Base-by-base conservation (phyloP, 1,140 invertebrate species). In the Dysdera silvatica region DNA sequence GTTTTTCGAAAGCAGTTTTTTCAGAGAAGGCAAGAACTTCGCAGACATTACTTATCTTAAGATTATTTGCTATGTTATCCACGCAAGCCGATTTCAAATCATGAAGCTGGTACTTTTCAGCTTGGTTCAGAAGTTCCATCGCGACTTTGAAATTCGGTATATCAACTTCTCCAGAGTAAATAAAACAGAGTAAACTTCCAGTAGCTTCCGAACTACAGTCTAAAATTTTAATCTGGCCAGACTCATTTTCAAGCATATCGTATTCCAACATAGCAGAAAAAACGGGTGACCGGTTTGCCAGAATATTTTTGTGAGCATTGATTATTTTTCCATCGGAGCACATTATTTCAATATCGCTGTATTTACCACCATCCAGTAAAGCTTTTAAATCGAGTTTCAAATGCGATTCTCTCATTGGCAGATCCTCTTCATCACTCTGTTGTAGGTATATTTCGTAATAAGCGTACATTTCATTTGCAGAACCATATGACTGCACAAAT, bases 271-370 rank as follows among this genome's bases (percentile, higher is more conserved):
- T 76, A 20, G 73, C 75, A 8, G 56, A 41, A 58, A 75, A 75
- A 23, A 76, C 72, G 10, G 72, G 74, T n/a, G 74, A 76, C 3
- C 76, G 73, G 43, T 74, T 69, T 3, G 72, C 68, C 16, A 76
- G 55, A 14, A 76, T 67, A 20, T 69, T 64, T 48, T 72, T 73
- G 52, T 75, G 74, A 29, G 70, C 74, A n/a, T 53, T 55, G n/a
- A 77, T 18, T 5, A 20, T 7, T 43, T 43, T n/a, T 6, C 4
- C 23, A 4, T n/a, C 41, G 23, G 23, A 6, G n/a, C 16, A 5
- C 16, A 43, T 16, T n/a, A 18, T 43, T 4, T 18, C 41, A 43
- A 8, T 37, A 37, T 37, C 8, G 16, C 7, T 8, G 7, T 37
- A 37, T 37, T 37, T 8, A 37, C 7, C 7, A 37, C 7, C 16